A percentile compares a stretch with the other conserved stretches of the same genome.
phyloP scores from a whole-genome alignment of 2,113 vertebrate species.

The Numida meleagris region DNA sequence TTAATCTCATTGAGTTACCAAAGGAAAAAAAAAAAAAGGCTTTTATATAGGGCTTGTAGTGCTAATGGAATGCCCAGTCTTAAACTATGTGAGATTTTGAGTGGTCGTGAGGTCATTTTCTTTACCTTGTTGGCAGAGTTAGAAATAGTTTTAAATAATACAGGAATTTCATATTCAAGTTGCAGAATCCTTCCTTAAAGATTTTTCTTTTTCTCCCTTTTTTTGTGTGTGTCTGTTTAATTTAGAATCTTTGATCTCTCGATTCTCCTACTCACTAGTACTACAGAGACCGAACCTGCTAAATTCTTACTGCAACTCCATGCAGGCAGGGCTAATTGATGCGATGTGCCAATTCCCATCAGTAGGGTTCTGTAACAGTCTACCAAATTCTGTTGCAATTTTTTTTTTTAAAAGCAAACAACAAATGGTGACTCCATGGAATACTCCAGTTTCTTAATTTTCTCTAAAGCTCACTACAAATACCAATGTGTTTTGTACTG shows the following conservation, averaged over 20 bases:
- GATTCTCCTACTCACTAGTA: background rate
- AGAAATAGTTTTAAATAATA: constrained; percentile 22
- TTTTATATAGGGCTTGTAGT: too few species aligned
- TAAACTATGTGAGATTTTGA: background rate
- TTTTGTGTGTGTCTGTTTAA: background rate
- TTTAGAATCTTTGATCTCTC: constrained; percentile 4
- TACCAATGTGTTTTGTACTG: background rate
- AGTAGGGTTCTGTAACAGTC: background rate
- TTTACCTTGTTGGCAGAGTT: background rate
- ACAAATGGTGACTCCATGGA: background rate
- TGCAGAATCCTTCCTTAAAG: background rate
- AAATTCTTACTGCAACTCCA: background rate
- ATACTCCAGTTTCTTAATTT: background rate
- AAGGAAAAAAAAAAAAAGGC: background rate
- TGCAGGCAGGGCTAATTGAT: background rate
- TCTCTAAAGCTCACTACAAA: background rate
- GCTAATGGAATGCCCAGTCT: background rate
- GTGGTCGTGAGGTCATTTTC: background rate
- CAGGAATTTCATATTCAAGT: background rate
- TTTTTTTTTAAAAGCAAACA: background rate
- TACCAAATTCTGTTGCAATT: background rate
- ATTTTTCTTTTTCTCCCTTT: background rate
- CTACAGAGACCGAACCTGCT: background rate
- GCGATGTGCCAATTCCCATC: background rate
- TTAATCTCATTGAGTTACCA: background rate